Conservation (phyloP, 2,888 invertebrate species). For the Drosophila subsilvestris region DNA sequence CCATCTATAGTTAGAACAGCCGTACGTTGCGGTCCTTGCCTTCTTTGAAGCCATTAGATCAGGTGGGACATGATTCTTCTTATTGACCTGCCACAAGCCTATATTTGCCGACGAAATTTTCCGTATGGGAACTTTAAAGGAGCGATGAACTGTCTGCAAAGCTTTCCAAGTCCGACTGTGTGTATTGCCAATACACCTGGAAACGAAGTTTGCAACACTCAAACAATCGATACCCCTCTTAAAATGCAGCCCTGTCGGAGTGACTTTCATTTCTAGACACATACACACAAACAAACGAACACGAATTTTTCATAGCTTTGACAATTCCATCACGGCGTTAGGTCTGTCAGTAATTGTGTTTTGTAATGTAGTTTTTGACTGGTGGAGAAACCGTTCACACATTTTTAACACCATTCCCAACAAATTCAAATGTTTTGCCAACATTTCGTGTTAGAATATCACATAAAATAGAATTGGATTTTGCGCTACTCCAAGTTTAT, state of each 20-base stretch:
- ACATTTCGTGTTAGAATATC: conserved; percentile 47
- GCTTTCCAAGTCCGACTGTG: too few species aligned
- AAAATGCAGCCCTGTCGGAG: conserved; percentile 17
- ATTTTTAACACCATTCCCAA: conserved; percentile 67
- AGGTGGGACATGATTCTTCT: too few species aligned
- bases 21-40: too few species aligned
- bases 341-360: conserved; percentile 38
- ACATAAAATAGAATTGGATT: conserved; percentile 41
- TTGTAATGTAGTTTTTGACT: conserved; percentile 67
- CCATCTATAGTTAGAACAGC: too few species aligned
- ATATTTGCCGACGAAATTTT: too few species aligned
- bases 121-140: too few species aligned
- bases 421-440: conserved; percentile 72
- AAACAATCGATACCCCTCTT: not conserved
- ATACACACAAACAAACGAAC: not conserved
- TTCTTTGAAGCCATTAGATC: too few species aligned
- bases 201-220: not conserved
- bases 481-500: conserved; percentile 53
- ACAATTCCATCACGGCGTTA: conserved; percentile 31
- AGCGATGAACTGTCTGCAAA: too few species aligned
- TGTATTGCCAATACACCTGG: not conserved
- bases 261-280: not conserved
- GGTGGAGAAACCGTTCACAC: conserved; percentile 66
- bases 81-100: too few species aligned
- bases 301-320: conserved; percentile 44